Base-by-base conservation (phyloP, 2,113 vertebrate genomes). In the Nerophis lumbriciformis region DNA sequence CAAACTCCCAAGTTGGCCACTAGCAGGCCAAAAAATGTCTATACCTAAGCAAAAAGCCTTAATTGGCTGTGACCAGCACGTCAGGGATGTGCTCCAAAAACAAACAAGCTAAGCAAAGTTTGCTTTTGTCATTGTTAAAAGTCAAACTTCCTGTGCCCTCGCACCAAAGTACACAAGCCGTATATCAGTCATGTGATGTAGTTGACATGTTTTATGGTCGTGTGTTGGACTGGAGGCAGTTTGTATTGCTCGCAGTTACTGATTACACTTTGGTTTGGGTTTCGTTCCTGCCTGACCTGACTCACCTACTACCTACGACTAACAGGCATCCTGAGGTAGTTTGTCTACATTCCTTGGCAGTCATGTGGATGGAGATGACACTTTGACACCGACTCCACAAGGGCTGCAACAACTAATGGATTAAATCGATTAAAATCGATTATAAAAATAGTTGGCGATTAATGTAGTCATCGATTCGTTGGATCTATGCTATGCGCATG, bases 311-410 rank as follows among this genome's bases (percentile, higher is more conserved):
- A 28, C 28, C 28, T 48, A 6, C 47, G 48, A 63, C 70, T 66
- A 19, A 66, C 11, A 35, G 44, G 39, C 13, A 36, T 48, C 52
- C 69, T 37, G 37, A 50, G 53, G 68, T 59, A 59, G 72, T 69
- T 80, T 8, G 65, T 67, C 72, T 62, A 65, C 83, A 83, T 87
- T 89, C 81, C 69, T 8, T 0, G 47, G 8, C 53, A 67, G 77
- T 61, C 56, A 37, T 9, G 16, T 37, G 49, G 8, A 36, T 47
- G 38, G 16, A 9, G 7, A 35, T 15, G 37, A 2, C 6, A 7
- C 52, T 59, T 55, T 13, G 37, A 44, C 38, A 19, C 10, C 4
- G 6, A 55, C 36, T 52, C 50, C 1, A 38, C 54, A n/a, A n/a
- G n/a, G n/a, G n/a, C n/a, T n/a, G n/a, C n/a, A n/a, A n/a, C n/a